phyloP scores from a whole-genome alignment of 1,140 invertebrate species.

The Brachionus sp. region DNA sequence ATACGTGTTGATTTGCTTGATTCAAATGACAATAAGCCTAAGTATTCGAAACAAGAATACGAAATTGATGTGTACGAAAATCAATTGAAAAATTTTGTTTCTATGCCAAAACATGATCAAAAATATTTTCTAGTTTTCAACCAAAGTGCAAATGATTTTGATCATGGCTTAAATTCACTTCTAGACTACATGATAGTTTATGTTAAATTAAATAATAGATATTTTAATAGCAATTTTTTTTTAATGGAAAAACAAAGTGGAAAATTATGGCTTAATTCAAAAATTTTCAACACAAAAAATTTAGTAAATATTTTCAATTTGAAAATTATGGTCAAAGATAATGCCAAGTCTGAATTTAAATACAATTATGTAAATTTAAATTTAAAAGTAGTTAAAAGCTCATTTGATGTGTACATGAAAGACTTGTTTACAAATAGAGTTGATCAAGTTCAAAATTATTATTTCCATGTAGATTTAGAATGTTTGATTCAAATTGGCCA shows the following conservation, averaged over 20 bases:
- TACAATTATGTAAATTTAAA: background rate
- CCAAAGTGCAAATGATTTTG: background rate
- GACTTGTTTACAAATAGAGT: background rate
- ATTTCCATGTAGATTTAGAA: slow-evolving; percentile 1
- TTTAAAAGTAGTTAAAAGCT: background rate
- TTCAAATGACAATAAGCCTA: background rate
- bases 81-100: background rate
- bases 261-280: background rate
- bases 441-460: background rate
- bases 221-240: background rate
- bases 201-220: background rate
- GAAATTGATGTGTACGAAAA: background rate
- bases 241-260: slow-evolving; percentile 17
- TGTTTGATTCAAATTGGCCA: slow-evolving; percentile 34
- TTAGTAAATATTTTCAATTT: background rate
- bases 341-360: background rate
- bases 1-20: background rate
- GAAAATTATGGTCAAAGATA: slow-evolving; percentile 3
- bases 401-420: background rate
- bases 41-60: background rate
- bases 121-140: slow-evolving; percentile 20
- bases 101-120: background rate
- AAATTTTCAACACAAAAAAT: background rate
- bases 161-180: background rate
- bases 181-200: background rate